phyloP scores from a whole-genome alignment of 1,140 invertebrate species.

The Papilio helenus region DNA sequence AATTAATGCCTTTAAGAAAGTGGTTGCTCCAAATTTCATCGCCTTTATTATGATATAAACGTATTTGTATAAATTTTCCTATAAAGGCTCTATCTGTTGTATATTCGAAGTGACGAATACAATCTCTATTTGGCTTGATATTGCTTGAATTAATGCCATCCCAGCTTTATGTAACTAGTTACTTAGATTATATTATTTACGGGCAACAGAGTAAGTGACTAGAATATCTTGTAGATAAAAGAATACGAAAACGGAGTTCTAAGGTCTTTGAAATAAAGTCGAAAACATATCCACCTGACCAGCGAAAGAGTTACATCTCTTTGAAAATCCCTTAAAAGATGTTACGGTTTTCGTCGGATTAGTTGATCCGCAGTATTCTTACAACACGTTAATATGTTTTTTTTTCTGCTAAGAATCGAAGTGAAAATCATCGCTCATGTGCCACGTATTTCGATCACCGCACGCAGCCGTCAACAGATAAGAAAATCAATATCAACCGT shows the following conservation, averaged over 20 bases:
- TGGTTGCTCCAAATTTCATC: not conserved
- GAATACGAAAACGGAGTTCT: too few species aligned
- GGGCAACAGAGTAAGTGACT: not conserved
- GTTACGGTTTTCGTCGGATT: too few species aligned
- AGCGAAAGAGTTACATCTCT: too few species aligned
- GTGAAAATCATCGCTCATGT: not conserved
- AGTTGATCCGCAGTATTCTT: too few species aligned
- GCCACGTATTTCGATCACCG: not conserved
- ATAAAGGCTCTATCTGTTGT: not conserved
- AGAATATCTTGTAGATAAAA: not conserved
- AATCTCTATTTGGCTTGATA: not conserved
- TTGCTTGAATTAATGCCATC: not conserved
- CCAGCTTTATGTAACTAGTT: too few species aligned
- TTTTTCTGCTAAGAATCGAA: not conserved
- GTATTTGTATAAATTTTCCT: not conserved
- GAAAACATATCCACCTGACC: not conserved
- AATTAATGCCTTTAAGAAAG: not conserved
- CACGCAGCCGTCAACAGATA: conserved; percentile 5
- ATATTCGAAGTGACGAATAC: not conserved
- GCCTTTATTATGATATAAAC: not conserved
- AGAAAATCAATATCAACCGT: conserved; percentile 12
- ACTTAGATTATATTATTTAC: not conserved
- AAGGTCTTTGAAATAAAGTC: not conserved
- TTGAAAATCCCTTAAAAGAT: too few species aligned
- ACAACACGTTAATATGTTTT: not conserved